Evolutionary conservation across 2,113 vertebrate genomes (phyloP).

Genomic region (Chiloscyllium plagiosum): DNA sequence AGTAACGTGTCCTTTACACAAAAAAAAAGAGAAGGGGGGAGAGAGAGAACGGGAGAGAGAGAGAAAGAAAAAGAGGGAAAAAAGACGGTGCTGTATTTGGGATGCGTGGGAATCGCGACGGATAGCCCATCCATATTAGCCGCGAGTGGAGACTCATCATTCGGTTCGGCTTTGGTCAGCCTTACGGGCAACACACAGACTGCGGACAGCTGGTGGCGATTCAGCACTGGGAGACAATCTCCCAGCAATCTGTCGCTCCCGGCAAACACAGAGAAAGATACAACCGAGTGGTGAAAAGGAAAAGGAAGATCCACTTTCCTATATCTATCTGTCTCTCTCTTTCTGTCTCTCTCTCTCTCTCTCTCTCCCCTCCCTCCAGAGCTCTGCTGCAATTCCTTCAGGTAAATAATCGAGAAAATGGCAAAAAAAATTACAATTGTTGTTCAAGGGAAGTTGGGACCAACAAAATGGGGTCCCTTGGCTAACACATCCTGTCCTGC

Average conservation of each 20-base stretch:
- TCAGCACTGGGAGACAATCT: conserved; percentile 44
- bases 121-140: conserved; percentile 47
- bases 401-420: background rate
- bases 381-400: background rate
- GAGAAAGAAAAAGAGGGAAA: too few relatives aligned
- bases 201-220: conserved; percentile 47
- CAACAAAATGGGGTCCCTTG: background rate
- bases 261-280: conserved; percentile 50
- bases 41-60: background rate
- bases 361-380: background rate
- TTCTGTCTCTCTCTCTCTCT: background rate
- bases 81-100: conserved; percentile 68
- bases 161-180: background rate
- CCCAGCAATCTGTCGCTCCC: conserved; percentile 43
- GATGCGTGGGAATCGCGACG: conserved; percentile 65
- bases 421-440: background rate
- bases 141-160: background rate
- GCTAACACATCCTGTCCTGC: background rate
- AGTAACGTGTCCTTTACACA: conserved; percentile 61
- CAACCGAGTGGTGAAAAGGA: conserved; percentile 29
- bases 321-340: too few relatives aligned
- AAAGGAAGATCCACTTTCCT: background rate
- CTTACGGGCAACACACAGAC: background rate
- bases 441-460: background rate
- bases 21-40: too few relatives aligned